These are phyloP conservation scores for Melanerpes formicivorus DNA, from an alignment of 2,113 vertebrate species.

Conservation along the genomic window DNA sequence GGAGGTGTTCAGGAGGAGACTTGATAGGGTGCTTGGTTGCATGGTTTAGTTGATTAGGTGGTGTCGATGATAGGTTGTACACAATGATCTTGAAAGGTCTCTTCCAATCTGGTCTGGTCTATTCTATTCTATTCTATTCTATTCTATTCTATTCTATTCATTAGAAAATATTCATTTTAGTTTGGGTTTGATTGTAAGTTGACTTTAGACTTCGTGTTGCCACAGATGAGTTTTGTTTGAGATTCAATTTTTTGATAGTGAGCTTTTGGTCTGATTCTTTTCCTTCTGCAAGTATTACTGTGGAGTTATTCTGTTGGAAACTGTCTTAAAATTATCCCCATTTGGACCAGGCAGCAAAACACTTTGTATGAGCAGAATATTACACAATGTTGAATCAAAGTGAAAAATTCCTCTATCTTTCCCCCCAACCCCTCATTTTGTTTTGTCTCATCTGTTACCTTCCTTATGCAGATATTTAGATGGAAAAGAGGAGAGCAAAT, in stretches of 20 bases:
- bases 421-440: fast-evolving
- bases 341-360: neutral
- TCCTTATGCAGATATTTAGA: neutral
- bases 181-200: neutral
- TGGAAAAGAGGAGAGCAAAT: neutral
- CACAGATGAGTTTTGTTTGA: neutral
- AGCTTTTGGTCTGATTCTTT: neutral
- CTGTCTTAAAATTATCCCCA: neutral
- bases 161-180: neutral
- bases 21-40: too few species aligned
- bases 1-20: too few species aligned
- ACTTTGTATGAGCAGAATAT: neutral
- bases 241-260: neutral
- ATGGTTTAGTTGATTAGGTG: too few species aligned
- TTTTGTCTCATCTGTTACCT: neutral
- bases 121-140: too few species aligned
- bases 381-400: neutral
- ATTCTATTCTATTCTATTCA: neutral
- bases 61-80: too few species aligned
- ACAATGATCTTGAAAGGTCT: too few species aligned
- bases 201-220: neutral
- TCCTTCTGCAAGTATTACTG: neutral
- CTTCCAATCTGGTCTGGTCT: too few species aligned
- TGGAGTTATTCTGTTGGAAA: neutral
- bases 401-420: neutral